Conservation (phyloP, 2,797 vertebrate species). For the Oreortyx pictus region DNA sequence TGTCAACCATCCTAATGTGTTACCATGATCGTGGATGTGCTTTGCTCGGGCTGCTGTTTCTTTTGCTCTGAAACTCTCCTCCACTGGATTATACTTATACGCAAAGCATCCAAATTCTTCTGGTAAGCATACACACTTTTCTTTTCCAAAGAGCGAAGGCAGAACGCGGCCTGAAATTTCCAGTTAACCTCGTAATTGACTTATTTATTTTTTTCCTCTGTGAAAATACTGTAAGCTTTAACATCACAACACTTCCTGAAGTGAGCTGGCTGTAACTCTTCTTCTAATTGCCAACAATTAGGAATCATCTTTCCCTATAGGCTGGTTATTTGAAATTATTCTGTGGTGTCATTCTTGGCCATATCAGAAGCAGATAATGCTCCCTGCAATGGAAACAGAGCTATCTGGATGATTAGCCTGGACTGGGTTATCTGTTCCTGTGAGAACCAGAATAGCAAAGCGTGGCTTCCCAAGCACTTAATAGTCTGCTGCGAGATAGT, state of each 20-base stretch:
- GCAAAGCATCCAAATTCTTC: constrained; percentile 23
- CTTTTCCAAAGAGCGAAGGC: not conserved
- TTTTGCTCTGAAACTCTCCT: constrained; percentile 1
- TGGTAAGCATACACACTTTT: not conserved
- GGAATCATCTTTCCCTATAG: constrained; percentile 20
- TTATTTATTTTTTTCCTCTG: not conserved
- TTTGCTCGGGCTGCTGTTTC: not conserved
- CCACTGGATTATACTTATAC: constrained; percentile 24
- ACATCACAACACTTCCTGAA: not conserved
- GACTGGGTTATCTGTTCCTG: not conserved
- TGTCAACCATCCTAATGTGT: not conserved
- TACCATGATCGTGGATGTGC: fast-evolving
- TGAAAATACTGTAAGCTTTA: constrained; percentile 1
- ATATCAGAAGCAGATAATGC: not conserved
- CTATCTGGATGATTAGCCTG: not conserved
- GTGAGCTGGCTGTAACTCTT: constrained; percentile 19
- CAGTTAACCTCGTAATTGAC: constrained; percentile 12
- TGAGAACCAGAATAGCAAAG: not conserved
- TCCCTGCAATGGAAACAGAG: not conserved
- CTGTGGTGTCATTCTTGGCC: not conserved
- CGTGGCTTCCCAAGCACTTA: not conserved
- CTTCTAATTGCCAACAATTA: constrained; percentile 42
- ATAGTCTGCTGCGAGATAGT: not conserved
- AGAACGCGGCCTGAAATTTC: not conserved
- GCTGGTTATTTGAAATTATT: constrained; percentile 28